A percentile compares a stretch with the other conserved stretches of the same genome.
These are phyloP conservation scores for Lasioglossum morio DNA, from an alignment of 2,888 invertebrate genomes.

Conservation along the genomic window DNA sequence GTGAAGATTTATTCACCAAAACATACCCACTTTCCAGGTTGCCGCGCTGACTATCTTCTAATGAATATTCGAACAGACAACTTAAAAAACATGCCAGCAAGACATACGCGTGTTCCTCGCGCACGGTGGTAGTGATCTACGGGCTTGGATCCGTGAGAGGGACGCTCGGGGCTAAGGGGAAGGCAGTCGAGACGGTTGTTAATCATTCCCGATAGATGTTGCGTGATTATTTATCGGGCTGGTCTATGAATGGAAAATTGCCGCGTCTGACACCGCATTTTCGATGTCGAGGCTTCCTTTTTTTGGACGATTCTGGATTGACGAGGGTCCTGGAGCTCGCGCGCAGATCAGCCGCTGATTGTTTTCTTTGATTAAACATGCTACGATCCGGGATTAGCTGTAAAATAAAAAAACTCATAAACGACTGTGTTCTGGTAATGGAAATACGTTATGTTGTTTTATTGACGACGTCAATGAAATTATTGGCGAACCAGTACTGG, in stretches of 20 bases:
- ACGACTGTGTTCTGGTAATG: neutral
- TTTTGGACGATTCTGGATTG: conserved; percentile 1
- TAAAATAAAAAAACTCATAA: neutral
- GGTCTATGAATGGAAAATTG: conserved; percentile 60
- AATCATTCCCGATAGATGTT: conserved; percentile 63
- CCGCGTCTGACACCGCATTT: conserved; percentile 27
- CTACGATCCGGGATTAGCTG: neutral
- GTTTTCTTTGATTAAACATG: neutral
- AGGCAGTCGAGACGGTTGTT: conserved; percentile 46
- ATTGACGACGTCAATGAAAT: neutral
- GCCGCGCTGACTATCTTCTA: conserved; percentile 37
- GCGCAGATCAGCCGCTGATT: neutral
- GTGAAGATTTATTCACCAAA: neutral
- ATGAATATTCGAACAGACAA: conserved; percentile 64
- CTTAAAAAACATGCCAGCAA: conserved; percentile 44
- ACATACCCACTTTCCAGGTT: neutral
- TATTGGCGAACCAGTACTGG: neutral
- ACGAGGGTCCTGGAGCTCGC: neutral
- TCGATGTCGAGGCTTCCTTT: conserved; percentile 11
- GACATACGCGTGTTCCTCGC: conserved; percentile 33
- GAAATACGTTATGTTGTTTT: neutral
- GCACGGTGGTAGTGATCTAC: conserved; percentile 45
- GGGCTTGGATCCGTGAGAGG: conserved; percentile 24
- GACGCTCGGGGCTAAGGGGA: neutral
- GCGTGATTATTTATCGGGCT: conserved; percentile 64